Percentiles rank a stretch among this genome's conserved stretches.
Conservation (phyloP, 35 echinoderm and acorn worm genomes). For the Holothuria glaberrima region DNA sequence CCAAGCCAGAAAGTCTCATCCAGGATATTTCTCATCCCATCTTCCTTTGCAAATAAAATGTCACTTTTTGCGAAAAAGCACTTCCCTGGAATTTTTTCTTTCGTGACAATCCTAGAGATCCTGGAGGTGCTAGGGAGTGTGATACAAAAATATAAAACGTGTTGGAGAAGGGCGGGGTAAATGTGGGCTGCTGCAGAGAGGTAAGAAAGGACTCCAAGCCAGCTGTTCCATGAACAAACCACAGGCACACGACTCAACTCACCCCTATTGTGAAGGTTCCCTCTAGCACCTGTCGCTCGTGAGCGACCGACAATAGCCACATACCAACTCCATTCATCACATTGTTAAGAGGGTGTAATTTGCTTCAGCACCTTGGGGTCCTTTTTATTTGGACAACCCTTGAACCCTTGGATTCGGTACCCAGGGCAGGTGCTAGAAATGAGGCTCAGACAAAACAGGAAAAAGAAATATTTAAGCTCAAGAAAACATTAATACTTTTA, state of each 20-base stretch:
- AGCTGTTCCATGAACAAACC: conserved; percentile 41
- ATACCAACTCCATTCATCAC: conserved; percentile 23
- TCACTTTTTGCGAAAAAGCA: not conserved
- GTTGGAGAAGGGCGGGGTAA: conserved; percentile 11
- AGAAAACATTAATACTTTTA: no score
- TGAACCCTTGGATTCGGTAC: conserved; percentile 33
- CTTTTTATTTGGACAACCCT: conserved; percentile 48
- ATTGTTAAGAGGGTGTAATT: conserved; percentile 42
- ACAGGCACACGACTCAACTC: conserved; percentile 42
- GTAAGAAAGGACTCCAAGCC: conserved; percentile 26
- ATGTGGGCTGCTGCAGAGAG: not conserved
- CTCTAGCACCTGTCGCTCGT: conserved; percentile 40
- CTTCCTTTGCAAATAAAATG: not conserved
- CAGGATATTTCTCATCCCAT: not conserved
- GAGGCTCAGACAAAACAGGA: not conserved
- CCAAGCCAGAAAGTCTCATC: conserved; percentile 13
- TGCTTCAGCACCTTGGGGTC: conserved; percentile 40
- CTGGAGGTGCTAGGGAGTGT: conserved; percentile 6
- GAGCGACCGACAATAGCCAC: conserved; percentile 31
- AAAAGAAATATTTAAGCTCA: no score
- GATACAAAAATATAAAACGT: not conserved
- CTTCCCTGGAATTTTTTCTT: not conserved
- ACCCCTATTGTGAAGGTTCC: conserved; percentile 20
- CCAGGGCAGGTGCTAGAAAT: conserved; percentile 41
- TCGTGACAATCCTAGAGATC: no score